Conservation (phyloP, 2,797 vertebrate species). For the Scomberomorus guttatus region DNA sequence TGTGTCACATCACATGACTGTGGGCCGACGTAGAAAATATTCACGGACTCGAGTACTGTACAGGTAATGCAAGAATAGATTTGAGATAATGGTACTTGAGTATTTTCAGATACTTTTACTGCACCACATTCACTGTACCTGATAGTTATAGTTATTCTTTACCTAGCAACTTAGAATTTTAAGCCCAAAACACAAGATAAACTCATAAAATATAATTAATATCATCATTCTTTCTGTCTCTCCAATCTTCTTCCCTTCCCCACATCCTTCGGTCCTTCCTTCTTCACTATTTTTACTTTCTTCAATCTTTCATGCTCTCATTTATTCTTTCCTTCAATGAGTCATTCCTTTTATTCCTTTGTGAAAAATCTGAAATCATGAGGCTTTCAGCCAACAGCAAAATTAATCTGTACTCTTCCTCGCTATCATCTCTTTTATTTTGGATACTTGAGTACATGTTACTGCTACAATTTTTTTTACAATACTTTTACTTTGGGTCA, state of each 20-base stretch:
- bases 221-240: background rate
- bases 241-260: background rate
- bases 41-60: constrained; percentile 2
- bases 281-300: background rate
- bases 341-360: background rate
- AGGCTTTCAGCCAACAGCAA: too few species aligned
- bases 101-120: background rate
- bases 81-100: background rate
- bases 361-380: background rate
- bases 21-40: constrained; percentile 27
- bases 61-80: background rate
- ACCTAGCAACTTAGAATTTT: constrained; percentile 1
- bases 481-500: background rate
- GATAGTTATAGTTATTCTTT: background rate
- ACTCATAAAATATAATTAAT: background rate
- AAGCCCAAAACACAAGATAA: background rate
- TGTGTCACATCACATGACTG: constrained; percentile 30
- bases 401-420: background rate
- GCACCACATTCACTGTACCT: background rate
- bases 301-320: background rate
- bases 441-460: background rate
- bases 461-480: background rate
- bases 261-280: background rate
- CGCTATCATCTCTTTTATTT: background rate
- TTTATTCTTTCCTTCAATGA: background rate